phyloP scores from a whole-genome alignment of 2,797 vertebrate species.

The Micromesistius poutassou region DNA sequence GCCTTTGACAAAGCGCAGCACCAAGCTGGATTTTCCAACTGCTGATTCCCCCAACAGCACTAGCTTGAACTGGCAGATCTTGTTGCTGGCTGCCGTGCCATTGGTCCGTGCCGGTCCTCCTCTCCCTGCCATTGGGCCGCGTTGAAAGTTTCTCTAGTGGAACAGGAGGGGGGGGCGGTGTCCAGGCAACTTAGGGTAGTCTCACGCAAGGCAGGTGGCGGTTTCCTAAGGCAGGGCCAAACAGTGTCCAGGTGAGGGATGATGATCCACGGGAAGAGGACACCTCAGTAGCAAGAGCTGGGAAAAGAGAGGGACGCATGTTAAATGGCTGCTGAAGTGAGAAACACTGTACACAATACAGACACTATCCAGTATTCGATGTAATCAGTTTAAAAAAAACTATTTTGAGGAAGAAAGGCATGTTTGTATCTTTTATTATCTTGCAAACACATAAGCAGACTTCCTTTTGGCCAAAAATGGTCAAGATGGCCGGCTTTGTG shows the following conservation, averaged over 20 bases:
- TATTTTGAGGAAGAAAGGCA: too few species aligned
- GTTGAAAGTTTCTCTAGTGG: conserved; percentile 22
- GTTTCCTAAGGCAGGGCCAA: conserved; percentile 33
- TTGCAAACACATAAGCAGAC: too few species aligned
- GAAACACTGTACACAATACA: neutral
- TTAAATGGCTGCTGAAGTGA: neutral
- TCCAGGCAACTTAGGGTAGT: neutral
- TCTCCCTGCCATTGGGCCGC: conserved; percentile 85
- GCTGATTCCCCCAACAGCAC: conserved; percentile 95
- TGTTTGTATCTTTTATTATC: too few species aligned
- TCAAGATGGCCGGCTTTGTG: too few species aligned
- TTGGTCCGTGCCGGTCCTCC: conserved; percentile 91
- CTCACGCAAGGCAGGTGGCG: neutral
- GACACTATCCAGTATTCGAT: neutral
- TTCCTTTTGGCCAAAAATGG: too few species aligned
- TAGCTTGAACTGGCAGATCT: conserved; percentile 99
- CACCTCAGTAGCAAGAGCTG: conserved; percentile 63
- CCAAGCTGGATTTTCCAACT: conserved; percentile 96
- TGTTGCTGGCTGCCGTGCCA: conserved; percentile 88
- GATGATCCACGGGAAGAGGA: conserved; percentile 47
- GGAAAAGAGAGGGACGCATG: conserved; percentile 30
- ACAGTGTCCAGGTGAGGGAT: conserved; percentile 14
- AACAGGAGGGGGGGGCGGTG: neutral
- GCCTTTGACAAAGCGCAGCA: conserved; percentile 97
- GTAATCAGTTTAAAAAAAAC: neutral